Evolutionary conservation across 2,888 invertebrate species (phyloP), one percentile per base, ranked within the genome.

Genomic region (Epirrita christyi): DNA sequence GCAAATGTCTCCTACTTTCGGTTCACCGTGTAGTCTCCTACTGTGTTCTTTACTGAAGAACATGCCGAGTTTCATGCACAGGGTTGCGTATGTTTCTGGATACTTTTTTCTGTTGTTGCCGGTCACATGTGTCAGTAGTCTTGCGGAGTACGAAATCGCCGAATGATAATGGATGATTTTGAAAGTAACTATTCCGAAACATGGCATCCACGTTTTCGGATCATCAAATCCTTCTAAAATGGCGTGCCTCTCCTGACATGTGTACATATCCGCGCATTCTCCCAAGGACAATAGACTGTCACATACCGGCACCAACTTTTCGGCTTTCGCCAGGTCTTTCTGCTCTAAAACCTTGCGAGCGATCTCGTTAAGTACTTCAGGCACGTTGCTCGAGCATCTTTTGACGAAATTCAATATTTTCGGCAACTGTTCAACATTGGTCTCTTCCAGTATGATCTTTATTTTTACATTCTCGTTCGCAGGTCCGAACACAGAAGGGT

Each of bases 201-300:
- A 79, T 0, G 94, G 94, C 51, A 95, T 80, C 78, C 91, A 81
- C 10, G 86, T 78, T n/a, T 85, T 83, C 4, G 93, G 88, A 51
- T 92, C 88, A 64, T 94, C 93, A 15, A 86, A 84, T 6, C 92
- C 80, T 56, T 93, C 84, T 9, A 96, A 80, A 5, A 94, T 66
- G 0, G 84, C 83, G 78, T 97, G 97, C 29, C 96, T 92, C 46
- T 92, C 87, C 13, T 77, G 64, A 68, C 96, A 96, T 41, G 34
- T 83, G 71, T 86, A 86, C 46, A 81, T 79, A 61, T 93, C 89
- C 2, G 88, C 85, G 73, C 96, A 97, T 52, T 87, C 84, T 5
- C 96, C 96, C 66, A 95, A 93, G 28, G 94, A 85, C 58, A 96
- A 92, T 3, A 96, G 70, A 54, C 85, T 92, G 13, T 92, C 84